Conservation (phyloP, 2,113 vertebrate species). For the Saiga tatarica region DNA sequence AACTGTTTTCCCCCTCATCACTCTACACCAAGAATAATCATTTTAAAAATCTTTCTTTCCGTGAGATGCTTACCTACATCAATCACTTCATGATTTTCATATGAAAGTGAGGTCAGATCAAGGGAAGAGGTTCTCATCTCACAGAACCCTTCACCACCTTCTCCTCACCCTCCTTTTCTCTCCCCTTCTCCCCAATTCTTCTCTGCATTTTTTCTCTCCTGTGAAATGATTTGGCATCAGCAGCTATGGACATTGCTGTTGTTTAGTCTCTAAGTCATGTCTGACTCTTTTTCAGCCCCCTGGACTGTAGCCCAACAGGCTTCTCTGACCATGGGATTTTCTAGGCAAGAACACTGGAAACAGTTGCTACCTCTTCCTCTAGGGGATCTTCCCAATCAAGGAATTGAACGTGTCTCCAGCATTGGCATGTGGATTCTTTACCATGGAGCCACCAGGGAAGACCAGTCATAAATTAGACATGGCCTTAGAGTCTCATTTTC, state of each 20-base stretch:
- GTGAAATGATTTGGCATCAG: background rate
- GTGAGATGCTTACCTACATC: fast-evolving
- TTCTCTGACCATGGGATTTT: too few relatives aligned
- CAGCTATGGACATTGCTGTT: background rate
- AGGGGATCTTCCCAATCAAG: too few relatives aligned
- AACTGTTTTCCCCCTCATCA: background rate
- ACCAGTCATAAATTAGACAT: background rate
- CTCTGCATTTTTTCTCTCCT: background rate
- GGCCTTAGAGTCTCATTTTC: background rate
- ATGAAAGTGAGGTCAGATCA: background rate
- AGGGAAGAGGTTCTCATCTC: background rate
- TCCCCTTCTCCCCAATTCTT: background rate
- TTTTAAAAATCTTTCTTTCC: background rate
- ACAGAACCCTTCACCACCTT: background rate
- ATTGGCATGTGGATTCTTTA: background rate
- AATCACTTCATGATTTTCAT: too few relatives aligned
- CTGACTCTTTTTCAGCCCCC: too few relatives aligned
- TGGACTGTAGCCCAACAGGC: too few relatives aligned
- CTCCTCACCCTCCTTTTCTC: background rate
- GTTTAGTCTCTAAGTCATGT: background rate
- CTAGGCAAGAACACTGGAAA: too few relatives aligned
- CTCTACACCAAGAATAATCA: background rate
- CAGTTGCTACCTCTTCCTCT: too few relatives aligned
- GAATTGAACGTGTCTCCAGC: too few relatives aligned
- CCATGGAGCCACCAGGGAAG: background rate